phyloP scores from a whole-genome alignment of 2,113 vertebrate species.

The Progne subis region DNA sequence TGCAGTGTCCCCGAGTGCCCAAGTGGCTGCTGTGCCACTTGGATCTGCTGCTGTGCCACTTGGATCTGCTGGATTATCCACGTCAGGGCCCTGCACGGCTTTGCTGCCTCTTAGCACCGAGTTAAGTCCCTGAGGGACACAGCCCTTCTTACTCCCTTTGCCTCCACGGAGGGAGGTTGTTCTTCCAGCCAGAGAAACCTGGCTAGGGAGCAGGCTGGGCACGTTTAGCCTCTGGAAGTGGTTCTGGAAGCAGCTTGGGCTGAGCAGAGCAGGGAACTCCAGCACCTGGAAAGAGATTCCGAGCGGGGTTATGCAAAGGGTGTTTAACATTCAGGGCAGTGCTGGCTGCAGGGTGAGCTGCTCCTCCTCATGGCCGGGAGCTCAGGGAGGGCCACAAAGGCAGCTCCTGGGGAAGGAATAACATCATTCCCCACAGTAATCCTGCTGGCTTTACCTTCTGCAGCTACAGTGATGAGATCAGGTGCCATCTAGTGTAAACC shows the following conservation, averaged over 20 bases:
- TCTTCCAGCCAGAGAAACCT: neutral
- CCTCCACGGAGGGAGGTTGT: neutral
- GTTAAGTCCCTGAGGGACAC: neutral
- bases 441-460: neutral
- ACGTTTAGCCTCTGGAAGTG: neutral
- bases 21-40: neutral
- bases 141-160: neutral
- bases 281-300: neutral
- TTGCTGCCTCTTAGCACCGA: neutral
- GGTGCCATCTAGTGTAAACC: neutral
- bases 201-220: neutral
- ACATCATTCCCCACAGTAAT: neutral
- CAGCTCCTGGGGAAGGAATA: neutral
- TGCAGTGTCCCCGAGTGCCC: neutral
- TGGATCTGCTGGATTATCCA: neutral
- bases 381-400: neutral
- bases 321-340: constrained; percentile 60
- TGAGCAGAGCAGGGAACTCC: neutral
- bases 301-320: neutral
- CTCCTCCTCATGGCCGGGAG: neutral
- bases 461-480: neutral
- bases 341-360: constrained; percentile 34
- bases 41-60: neutral
- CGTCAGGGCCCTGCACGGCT: neutral
- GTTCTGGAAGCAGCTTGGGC: neutral